These are phyloP conservation scores for Lethocerus indicus DNA, from an alignment of 1,140 invertebrate species.

Conservation along the genomic window DNA sequence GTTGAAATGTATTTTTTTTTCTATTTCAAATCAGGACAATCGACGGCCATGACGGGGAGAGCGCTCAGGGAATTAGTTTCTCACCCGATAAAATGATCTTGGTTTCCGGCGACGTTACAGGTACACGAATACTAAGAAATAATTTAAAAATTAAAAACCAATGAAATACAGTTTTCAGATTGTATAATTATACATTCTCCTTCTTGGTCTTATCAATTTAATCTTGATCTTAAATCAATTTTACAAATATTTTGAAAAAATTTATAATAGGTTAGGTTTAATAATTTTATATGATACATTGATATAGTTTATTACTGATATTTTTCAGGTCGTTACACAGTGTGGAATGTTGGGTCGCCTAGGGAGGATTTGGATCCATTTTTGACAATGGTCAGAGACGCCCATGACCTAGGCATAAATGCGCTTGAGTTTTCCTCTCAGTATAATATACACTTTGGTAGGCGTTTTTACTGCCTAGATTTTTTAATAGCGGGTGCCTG, in stretches of 20 bases:
- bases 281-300: too few species aligned
- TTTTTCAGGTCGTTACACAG: conserved; percentile 11
- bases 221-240: background rate
- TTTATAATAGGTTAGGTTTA: too few species aligned
- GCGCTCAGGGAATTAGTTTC: conserved; percentile 15
- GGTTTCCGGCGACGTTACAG: conserved; percentile 16
- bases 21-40: conserved; percentile 4
- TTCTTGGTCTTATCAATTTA: conserved; percentile 1
- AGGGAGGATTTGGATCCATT: conserved; percentile 7
- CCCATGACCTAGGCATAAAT: conserved; percentile 57
- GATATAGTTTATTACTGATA: background rate
- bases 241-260: too few species aligned
- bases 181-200: too few species aligned
- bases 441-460: conserved; percentile 3
- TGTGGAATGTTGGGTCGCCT: conserved; percentile 11
- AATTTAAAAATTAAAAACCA: too few species aligned
- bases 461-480: background rate
- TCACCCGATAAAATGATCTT: conserved; percentile 16
- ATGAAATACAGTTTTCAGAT: too few species aligned
- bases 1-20: background rate
- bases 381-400: conserved; percentile 31
- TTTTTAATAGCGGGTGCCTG: conserved; percentile 17
- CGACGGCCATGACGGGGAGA: conserved; percentile 18
- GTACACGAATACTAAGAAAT: background rate
- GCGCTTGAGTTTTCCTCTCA: conserved; percentile 36